phyloP scores from a whole-genome alignment of 2,888 invertebrate genomes.

The Bombylius discolor region DNA sequence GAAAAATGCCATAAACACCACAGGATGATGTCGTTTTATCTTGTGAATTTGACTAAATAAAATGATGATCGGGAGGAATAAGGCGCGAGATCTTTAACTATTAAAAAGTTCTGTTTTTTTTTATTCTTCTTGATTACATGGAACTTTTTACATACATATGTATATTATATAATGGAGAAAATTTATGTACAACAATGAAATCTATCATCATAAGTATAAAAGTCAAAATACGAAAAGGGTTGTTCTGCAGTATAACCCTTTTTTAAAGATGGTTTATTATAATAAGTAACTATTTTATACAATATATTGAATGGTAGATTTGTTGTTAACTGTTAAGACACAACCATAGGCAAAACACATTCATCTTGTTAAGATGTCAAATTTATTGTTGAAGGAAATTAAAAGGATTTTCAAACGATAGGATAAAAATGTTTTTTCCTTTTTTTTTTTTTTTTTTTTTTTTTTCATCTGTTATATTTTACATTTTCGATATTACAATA shows the following conservation, averaged over 20 bases:
- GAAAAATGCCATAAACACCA: background rate
- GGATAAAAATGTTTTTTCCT: no score
- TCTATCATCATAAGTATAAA: background rate
- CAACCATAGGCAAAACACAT: slow-evolving; percentile 2
- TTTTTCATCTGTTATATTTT: no score
- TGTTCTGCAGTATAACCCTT: background rate
- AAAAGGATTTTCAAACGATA: background rate
- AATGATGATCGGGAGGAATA: background rate
- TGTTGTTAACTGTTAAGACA: background rate
- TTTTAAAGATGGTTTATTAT: background rate
- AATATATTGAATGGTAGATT: background rate
- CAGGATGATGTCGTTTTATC: background rate
- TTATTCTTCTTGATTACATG: no score
- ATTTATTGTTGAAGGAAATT: background rate
- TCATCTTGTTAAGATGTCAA: background rate
- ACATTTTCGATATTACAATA: no score
- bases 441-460: no score
- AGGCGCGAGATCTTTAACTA: background rate
- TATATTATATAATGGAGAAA: background rate
- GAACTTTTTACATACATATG: background rate
- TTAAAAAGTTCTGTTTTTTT: no score
- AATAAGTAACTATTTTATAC: background rate
- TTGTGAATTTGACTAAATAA: background rate
- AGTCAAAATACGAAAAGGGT: background rate
- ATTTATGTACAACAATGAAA: background rate